Evolutionary conservation across 2,113 vertebrate species (phyloP).

Genomic region (Casuarius casuarius): DNA sequence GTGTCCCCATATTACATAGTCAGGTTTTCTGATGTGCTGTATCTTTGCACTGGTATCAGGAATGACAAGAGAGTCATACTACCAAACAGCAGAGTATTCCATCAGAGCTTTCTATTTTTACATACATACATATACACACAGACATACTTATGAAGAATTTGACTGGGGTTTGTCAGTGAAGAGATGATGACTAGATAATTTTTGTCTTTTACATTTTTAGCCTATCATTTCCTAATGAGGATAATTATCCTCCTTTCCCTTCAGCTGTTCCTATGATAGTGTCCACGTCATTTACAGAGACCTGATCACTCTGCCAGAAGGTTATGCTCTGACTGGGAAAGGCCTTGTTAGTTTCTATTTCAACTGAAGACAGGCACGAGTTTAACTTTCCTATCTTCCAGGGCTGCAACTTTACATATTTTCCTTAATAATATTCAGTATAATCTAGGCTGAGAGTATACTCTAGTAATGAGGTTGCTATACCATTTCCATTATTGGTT

Average conservation of each 20-base stretch:
- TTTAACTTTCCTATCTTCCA: background rate
- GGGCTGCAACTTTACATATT: background rate
- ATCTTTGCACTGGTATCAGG: background rate
- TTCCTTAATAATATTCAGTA: background rate
- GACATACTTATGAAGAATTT: background rate
- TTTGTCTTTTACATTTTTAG: background rate
- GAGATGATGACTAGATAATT: background rate
- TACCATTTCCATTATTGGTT: background rate
- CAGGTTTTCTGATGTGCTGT: background rate
- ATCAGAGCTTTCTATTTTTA: background rate
- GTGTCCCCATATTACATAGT: background rate
- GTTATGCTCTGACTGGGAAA: background rate
- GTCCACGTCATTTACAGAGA: background rate
- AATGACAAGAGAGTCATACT: background rate
- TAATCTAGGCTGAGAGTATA: background rate
- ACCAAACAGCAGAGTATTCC: background rate
- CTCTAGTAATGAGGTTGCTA: background rate
- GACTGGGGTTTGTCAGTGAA: background rate
- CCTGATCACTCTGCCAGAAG: background rate
- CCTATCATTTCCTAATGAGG: background rate
- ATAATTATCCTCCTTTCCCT: background rate
- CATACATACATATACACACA: too few species aligned
- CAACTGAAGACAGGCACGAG: background rate
- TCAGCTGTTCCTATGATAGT: background rate
- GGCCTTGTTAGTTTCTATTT: background rate